Base-by-base conservation (phyloP, 2,888 invertebrate genomes). In the Beris chalybata region DNA sequence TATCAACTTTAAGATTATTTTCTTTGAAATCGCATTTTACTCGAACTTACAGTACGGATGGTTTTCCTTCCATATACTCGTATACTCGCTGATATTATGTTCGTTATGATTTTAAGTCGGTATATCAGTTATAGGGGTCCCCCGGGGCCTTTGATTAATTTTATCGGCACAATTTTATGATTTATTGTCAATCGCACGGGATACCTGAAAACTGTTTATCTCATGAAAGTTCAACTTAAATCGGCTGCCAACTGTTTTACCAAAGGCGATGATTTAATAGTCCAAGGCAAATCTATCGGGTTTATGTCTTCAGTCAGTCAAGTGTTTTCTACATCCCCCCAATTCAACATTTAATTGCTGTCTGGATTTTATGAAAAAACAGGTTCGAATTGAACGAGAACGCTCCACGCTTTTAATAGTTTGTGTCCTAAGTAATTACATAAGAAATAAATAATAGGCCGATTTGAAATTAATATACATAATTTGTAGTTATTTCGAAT, bases 161-260 rank as follows among this genome's bases (percentile, higher is more conserved):
- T 54, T 45, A 64, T 64, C 55, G 54, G 64, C 54, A 44, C 54
- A 64, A 45, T 64, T 64, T 64, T 54, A 64, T 64, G 64, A 54
- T 64, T 54, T 64, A 54, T 64, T 52, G 53, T 44, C 63, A 63
- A 63, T 63, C n/a, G 44, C 15, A 12, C 15, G 22, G 22, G 43
- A 54, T 32, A 12, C 31, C 31, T 54, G n/a, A 52, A 4, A 52
- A 13, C 29, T 29, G 29, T 52, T 29, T 52, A 7, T 52, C 15
- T 52, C 52, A 58, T 58, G 32, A 43, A 47, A 58, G 13, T 58
- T 58, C 45, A 58, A 58, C 45, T 58, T 22, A 30, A 58, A 58
- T 58, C 58, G 45, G 45, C 31, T 58, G 58, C 58, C 58, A 58
- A 58, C 58, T 58, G 58, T 58, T 45, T 58, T 58, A 45, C 58